Conservation (phyloP, 2,113 vertebrate species). For the Agelaius tricolor region DNA sequence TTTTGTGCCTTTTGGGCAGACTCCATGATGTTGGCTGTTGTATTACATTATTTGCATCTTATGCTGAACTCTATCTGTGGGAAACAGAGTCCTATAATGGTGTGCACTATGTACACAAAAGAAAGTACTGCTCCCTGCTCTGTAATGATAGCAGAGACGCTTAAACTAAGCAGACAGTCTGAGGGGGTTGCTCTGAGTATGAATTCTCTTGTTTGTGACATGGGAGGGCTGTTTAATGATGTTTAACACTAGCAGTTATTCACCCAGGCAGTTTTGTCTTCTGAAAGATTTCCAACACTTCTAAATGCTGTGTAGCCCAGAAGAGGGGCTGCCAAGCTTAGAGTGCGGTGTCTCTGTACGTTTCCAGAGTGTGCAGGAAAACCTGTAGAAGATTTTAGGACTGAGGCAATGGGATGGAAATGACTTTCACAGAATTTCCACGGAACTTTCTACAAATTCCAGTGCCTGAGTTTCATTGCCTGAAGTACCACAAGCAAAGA, state of each 20-base stretch:
- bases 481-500: background rate
- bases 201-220: background rate
- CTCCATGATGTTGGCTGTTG: background rate
- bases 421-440: background rate
- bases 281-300: background rate
- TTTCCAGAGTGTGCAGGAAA: background rate
- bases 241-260: background rate
- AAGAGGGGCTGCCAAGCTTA: background rate
- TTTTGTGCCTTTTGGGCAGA: slow-evolving; percentile 26
- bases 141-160: background rate
- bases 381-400: background rate
- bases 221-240: background rate
- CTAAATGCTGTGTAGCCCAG: background rate
- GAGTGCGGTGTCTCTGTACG: background rate
- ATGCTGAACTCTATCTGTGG: background rate
- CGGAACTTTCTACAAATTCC: background rate
- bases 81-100: background rate
- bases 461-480: background rate
- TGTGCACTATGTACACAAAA: background rate
- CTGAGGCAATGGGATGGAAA: background rate
- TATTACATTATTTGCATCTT: background rate
- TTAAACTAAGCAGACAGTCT: slow-evolving; percentile 47
- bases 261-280: background rate
- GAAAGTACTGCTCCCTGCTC: background rate
- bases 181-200: slow-evolving; percentile 10